Base-by-base conservation (phyloP, 2,113 vertebrate genomes). In the Leucoraja erinaceus region DNA sequence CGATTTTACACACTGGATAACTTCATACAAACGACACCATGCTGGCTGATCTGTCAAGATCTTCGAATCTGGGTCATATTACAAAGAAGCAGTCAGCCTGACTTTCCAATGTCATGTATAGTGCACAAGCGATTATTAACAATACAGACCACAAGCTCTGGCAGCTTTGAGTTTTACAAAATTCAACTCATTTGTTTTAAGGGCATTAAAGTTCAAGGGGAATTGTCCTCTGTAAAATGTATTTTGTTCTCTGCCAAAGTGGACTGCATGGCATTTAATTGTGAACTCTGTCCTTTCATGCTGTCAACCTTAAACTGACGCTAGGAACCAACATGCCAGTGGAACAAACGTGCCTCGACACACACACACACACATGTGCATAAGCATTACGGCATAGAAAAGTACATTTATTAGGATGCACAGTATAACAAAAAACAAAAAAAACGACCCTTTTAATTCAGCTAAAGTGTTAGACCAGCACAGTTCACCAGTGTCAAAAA, bases 381-480 rank as follows among this genome's bases (percentile, higher is more conserved):
- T 38, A 68, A 14, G 70, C 18, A 47, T 3, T 54, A 91, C 25
- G 33, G 20, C 8, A 91, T 25, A 91, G 68, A 47, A 91, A 91
- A 91, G 33, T 91, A 47, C 9, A 31, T 91, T 54, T 91, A 91
- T 91, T 90, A 68, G 86, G 11, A 91, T 54, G 18, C 61, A 90
- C 88, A 68, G 10, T 25, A 74, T 68, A 91, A 72, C 90, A 91
- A 91, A 38, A 38, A 66, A 90, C 88, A 11, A 54, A 54, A 72
- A 47, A 91, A 91, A 91, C 72, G 25, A 47, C 1, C 20, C 31
- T 72, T 14, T 54, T 56, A 66, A 88, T n/a, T 63, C 83, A 31
- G 61, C 47, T 91, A 47, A 22, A 47, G 16, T 47, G 88, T 90
- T 38, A 91, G 28, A 54, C 54, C 66, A 68, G 31, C 18, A 70